These are phyloP conservation scores for Cryptoleucopteryx plumbea DNA, from an alignment of 2,113 vertebrate genomes.

Conservation along the genomic window DNA sequence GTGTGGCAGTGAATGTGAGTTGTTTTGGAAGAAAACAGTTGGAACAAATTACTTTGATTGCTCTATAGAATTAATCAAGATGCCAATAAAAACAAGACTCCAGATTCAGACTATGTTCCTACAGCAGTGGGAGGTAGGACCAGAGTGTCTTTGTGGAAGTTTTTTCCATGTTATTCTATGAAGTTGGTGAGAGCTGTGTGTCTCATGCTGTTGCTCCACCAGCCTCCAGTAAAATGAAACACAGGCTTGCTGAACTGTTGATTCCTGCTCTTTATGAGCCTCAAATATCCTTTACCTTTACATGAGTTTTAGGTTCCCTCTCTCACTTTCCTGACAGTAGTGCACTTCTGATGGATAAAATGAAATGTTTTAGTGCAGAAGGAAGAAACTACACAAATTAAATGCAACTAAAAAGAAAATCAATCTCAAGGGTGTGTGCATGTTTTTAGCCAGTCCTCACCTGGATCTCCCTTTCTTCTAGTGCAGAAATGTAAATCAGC, in stretches of 20 bases:
- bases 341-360: background rate
- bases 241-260: background rate
- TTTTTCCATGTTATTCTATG: background rate
- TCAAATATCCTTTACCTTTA: background rate
- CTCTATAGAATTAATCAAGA: background rate
- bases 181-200: background rate
- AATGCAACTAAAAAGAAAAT: background rate
- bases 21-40: conserved; percentile 35
- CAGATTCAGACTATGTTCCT: background rate
- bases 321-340: background rate
- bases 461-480: background rate
- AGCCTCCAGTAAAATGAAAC: background rate
- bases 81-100: background rate
- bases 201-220: background rate
- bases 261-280: background rate
- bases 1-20: background rate
- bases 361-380: background rate
- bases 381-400: background rate
- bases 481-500: background rate
- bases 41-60: conserved; percentile 24
- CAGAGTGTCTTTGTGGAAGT: background rate
- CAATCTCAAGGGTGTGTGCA: background rate
- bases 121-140: background rate
- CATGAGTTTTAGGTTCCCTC: background rate
- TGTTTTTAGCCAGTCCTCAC: background rate